Conservation (phyloP, 2,113 vertebrate species). For the Meriones unguiculatus region DNA sequence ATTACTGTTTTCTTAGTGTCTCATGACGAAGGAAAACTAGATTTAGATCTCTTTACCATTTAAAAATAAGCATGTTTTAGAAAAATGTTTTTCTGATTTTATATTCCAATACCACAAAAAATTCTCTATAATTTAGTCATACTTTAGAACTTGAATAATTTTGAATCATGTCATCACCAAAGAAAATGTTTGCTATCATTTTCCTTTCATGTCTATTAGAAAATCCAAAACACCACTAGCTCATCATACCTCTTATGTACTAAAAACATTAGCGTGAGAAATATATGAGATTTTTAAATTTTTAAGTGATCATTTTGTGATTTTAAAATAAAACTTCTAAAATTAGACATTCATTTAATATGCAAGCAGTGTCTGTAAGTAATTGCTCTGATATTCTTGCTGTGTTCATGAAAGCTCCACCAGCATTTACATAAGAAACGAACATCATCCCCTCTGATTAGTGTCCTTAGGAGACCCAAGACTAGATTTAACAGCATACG, state of each 20-base stretch:
- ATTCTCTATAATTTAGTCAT: not conserved
- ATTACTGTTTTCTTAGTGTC: conserved; percentile 31
- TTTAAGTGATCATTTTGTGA: conserved; percentile 25
- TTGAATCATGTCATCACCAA: not conserved
- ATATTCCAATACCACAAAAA: not conserved
- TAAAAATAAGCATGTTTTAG: conserved; percentile 52
- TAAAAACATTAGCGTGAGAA: conserved; percentile 22
- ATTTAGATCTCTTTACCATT: conserved; percentile 2
- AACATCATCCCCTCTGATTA: not conserved
- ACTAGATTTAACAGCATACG: not conserved
- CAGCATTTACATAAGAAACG: conserved; percentile 53
- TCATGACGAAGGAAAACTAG: conserved; percentile 25
- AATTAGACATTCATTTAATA: conserved; percentile 54
- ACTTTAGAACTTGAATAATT: conserved; percentile 45
- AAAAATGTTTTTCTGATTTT: conserved; percentile 15
- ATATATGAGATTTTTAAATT: conserved; percentile 1
- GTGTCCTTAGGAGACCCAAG: conserved; percentile 7
- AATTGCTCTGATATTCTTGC: conserved; percentile 50
- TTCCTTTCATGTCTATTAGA: conserved; percentile 46
- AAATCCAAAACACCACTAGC: conserved; percentile 30
- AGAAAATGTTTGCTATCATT: conserved; percentile 23
- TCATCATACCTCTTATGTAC: not conserved
- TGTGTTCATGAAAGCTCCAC: conserved; percentile 51
- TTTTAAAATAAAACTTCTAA: conserved; percentile 63
- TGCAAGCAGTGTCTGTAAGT: conserved; percentile 42